phyloP scores from a whole-genome alignment of 2,113 vertebrate species.

The Rhabdomys dilectus region DNA sequence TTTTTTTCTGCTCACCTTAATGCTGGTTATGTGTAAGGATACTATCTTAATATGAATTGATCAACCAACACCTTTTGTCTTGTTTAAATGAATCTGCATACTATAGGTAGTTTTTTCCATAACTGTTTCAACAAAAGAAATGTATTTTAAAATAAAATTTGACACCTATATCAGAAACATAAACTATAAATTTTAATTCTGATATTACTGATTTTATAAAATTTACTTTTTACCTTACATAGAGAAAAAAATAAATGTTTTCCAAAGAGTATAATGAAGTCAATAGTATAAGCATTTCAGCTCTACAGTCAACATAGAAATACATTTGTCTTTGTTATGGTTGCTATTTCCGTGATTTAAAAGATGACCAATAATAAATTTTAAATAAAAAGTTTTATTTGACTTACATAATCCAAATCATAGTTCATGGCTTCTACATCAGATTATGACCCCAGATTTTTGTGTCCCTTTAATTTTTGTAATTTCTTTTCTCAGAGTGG shows the following conservation, averaged over 20 bases:
- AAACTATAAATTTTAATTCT: neutral
- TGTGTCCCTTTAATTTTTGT: too few species aligned
- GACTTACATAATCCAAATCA: neutral
- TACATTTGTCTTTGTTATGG: neutral
- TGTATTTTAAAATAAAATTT: neutral
- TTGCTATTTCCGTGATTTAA: neutral
- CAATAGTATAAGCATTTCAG: neutral
- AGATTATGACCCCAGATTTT: too few species aligned
- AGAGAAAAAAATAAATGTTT: neutral
- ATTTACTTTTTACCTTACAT: neutral
- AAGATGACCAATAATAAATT: neutral
- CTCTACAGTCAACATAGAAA: neutral
- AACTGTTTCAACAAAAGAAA: neutral
- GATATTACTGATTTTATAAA: neutral
- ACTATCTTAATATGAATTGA: neutral
- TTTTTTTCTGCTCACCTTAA: neutral
- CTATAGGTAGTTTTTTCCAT: neutral
- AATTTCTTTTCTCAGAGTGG: too few species aligned
- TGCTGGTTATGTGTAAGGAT: neutral
- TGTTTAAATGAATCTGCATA: neutral
- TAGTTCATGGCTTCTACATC: too few species aligned
- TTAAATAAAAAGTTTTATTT: neutral
- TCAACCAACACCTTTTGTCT: neutral
- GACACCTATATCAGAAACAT: neutral
- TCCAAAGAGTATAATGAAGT: neutral